Conservation (phyloP, 2,888 invertebrate species). For the Anagyrus pseudococci region DNA sequence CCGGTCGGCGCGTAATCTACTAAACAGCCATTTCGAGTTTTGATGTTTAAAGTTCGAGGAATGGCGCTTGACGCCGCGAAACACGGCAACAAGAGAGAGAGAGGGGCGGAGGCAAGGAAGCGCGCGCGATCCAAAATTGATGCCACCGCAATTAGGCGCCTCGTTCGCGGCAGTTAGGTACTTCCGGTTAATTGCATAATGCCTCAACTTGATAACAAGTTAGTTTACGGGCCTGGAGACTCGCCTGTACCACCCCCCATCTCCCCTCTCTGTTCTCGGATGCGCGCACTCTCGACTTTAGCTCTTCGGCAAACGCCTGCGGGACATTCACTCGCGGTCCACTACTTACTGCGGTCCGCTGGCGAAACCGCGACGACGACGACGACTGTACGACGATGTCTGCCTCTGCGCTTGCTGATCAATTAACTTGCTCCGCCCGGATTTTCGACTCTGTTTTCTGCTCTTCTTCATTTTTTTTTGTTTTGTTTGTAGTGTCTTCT, state of each 20-base stretch:
- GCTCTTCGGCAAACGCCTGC: slow-evolving; percentile 2
- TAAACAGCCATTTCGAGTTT: slow-evolving; percentile 33
- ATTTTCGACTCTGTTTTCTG: too few relatives aligned
- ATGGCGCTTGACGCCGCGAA: not conserved
- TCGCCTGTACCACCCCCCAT: too few relatives aligned
- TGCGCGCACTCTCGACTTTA: not conserved
- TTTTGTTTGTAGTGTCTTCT: too few relatives aligned
- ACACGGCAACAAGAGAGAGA: not conserved
- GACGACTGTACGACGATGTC: too few relatives aligned
- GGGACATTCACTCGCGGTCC: not conserved
- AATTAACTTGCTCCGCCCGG: too few relatives aligned
- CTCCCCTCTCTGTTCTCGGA: not conserved
- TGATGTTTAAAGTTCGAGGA: slow-evolving; percentile 30
- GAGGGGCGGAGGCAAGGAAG: not conserved
- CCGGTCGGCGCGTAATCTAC: slow-evolving; percentile 11
- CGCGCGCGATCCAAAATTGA: slow-evolving; percentile 36
- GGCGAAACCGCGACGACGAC: too few relatives aligned
- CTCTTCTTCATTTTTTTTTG: too few relatives aligned
- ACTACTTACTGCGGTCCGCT: too few relatives aligned
- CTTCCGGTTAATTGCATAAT: slow-evolving; percentile 47
- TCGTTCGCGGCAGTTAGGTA: slow-evolving; percentile 41
- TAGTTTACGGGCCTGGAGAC: slow-evolving; percentile 39
- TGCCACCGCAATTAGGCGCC: slow-evolving; percentile 39
- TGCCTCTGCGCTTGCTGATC: too few relatives aligned
- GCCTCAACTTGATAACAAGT: slow-evolving; percentile 48